A percentile compares a stretch with the other conserved stretches of the same genome.
Conservation (phyloP, 2,888 invertebrate species). For the Bombyx huttoni region DNA sequence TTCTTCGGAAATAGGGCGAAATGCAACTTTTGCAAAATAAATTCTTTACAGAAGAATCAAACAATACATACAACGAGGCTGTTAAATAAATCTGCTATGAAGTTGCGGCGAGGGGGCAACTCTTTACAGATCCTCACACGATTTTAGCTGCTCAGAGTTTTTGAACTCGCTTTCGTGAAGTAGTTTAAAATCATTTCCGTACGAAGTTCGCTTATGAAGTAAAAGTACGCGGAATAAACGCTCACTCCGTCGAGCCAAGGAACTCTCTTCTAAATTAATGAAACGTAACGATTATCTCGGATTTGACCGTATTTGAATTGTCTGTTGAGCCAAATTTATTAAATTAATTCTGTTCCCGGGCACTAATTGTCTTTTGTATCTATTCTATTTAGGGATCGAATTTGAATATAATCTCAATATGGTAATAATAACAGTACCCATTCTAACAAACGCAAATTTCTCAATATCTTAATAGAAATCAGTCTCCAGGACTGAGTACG, state of each 20-base stretch:
- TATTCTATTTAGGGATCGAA: constrained; percentile 26
- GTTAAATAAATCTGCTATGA: neutral
- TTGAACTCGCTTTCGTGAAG: constrained; percentile 15
- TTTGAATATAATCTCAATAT: constrained; percentile 17
- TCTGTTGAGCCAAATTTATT: constrained; percentile 27
- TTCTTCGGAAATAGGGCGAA: neutral
- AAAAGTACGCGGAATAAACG: constrained; percentile 8
- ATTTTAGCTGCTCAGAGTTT: constrained; percentile 15
- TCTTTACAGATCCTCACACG: constrained; percentile 13
- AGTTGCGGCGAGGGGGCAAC: constrained; percentile 14
- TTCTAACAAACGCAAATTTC: neutral
- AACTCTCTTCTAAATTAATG: constrained; percentile 18
- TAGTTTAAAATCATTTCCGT: constrained; percentile 16
- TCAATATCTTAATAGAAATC: neutral
- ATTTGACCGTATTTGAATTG: constrained; percentile 23
- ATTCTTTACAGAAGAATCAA: neutral
- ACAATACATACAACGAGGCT: neutral
- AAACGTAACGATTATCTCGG: constrained; percentile 22
- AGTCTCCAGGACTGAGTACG: neutral
- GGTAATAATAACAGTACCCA: neutral
- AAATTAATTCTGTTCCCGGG: constrained; percentile 26
- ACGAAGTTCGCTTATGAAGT: constrained; percentile 12
- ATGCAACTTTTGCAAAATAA: neutral
- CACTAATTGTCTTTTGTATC: constrained; percentile 37
- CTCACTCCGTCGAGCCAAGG: constrained; percentile 10